Conservation (phyloP, 2,113 vertebrate genomes). For the Rhagologus leucostigma region DNA sequence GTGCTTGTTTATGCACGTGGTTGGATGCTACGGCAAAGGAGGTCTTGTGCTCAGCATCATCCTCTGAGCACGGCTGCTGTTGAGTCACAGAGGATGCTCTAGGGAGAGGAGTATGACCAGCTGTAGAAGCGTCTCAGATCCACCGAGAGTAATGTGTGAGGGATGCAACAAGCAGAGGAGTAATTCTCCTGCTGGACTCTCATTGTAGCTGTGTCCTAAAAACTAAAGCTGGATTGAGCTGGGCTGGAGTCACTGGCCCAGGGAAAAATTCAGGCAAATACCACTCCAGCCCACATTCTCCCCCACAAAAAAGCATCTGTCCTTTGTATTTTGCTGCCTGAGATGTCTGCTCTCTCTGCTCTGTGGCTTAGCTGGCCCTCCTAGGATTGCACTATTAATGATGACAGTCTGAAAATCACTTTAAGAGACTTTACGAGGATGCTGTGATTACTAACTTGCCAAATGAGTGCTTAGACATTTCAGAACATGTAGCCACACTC, state of each 20-base stretch:
- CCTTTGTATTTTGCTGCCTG: constrained; percentile 28
- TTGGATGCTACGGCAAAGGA: background rate
- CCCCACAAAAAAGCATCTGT: constrained; percentile 48
- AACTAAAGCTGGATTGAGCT: constrained; percentile 44
- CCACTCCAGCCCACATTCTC: constrained; percentile 48
- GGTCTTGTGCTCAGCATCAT: background rate
- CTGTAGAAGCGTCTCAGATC: background rate
- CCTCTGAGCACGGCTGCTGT: background rate
- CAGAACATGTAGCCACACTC: constrained; percentile 42
- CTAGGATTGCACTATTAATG: constrained; percentile 41
- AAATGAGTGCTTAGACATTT: constrained; percentile 34
- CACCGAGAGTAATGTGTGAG: accelerated
- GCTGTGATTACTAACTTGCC: constrained; percentile 34
- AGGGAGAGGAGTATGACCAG: background rate
- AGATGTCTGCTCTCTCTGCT: constrained; percentile 18
- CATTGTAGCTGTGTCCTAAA: background rate
- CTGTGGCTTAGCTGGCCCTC: constrained; percentile 32
- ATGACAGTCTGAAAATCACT: constrained; percentile 53
- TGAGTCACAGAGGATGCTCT: background rate
- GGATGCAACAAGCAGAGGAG: background rate
- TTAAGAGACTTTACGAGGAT: constrained; percentile 24
- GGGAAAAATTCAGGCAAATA: constrained; percentile 55
- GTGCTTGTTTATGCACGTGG: background rate
- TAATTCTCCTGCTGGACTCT: background rate
- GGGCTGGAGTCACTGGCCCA: constrained; percentile 41